A percentile compares a stretch with the other conserved stretches of the same genome.
phyloP scores from a whole-genome alignment of 2,888 invertebrate genomes.

The Drosophila neonasuta region DNA sequence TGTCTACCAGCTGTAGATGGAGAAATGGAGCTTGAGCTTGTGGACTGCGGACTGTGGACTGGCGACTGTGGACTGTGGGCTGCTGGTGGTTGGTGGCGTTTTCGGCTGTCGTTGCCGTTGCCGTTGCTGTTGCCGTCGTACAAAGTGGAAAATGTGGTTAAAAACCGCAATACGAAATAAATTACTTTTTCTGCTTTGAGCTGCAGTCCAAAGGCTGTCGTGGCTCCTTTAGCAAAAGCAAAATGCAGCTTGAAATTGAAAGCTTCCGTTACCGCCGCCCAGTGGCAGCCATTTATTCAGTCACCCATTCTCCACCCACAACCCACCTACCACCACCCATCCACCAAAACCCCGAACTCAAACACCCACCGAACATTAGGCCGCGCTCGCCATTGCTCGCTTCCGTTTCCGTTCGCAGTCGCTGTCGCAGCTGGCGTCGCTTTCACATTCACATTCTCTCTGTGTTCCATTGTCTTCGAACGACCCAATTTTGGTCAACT shows the following conservation, averaged over 20 bases:
- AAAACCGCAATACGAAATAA: slow-evolving; percentile 78
- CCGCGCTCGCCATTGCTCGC: slow-evolving; percentile 70
- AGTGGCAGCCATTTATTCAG: slow-evolving; percentile 59
- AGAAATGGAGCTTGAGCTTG: slow-evolving; percentile 35
- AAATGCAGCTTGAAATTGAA: slow-evolving; percentile 75
- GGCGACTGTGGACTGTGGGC: background rate
- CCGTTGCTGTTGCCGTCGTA: slow-evolving; percentile 60
- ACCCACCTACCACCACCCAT: background rate
- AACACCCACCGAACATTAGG: slow-evolving; percentile 63
- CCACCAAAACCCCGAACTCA: background rate
- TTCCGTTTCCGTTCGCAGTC: slow-evolving; percentile 63
- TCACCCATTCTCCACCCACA: background rate
- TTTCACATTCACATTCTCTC: slow-evolving; percentile 11
- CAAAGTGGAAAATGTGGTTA: slow-evolving; percentile 77
- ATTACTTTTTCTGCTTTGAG: slow-evolving; percentile 76
- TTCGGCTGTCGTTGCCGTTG: slow-evolving; percentile 73
- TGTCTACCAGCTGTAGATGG: slow-evolving; percentile 31
- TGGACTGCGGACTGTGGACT: slow-evolving; percentile 6
- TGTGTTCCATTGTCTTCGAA: slow-evolving; percentile 43
- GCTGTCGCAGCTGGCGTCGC: slow-evolving; percentile 3
- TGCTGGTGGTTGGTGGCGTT: slow-evolving; percentile 26
- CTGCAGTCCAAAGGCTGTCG: slow-evolving; percentile 62
- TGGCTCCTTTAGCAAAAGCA: slow-evolving; percentile 46
- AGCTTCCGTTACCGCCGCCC: slow-evolving; percentile 67
- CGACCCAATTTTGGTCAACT: slow-evolving; percentile 55